Base-by-base conservation (phyloP, 2,113 vertebrate genomes). In the Melanocharis versteri region DNA sequence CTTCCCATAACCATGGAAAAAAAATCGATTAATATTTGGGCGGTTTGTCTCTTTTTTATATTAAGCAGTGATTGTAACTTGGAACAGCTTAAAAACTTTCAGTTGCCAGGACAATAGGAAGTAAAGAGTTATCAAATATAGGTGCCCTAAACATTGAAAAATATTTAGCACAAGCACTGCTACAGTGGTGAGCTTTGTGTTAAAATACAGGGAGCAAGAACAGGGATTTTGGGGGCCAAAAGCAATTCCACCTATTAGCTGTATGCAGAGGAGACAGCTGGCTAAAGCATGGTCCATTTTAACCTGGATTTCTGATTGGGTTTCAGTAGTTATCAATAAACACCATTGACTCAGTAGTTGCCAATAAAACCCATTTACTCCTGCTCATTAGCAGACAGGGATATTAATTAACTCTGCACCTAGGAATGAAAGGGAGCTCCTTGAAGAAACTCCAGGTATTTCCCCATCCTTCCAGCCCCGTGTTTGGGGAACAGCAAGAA, bases 81-180 rank as follows among this genome's bases (percentile, higher is more conserved):
- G n/a, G 48, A 60, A 71, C 22, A 73, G 30, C 56, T 79, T 87
- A 89, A 94, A 97, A 97, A 84, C 48, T 87, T 42, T 88, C 50
- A 12, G 44, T 94, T 95, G 70, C 72, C 85, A 86, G 75, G 71
- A 72, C 44, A 84, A 47, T 20, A 62, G 50, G 20, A 89, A 40
- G 28, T 33, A 76, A 88, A 61, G 33, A 47, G 9, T 64, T 71
- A 71, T 24, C 21, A 83, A 84, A 87, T 15, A 21, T 10, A 51
- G 13, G 18, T 60, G 47, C 35, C 19, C 8, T 44, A 40, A 54
- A 12, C 2, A 7, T 54, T 56, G 79, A 27, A 58, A 86, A 80
- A 47, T 5, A 30, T 9, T 51, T 35, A 28, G 26, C 35, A 40
- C 21, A 48, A 65, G 14, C 30, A 33, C 39, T 66, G 5, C 23